Evolutionary conservation across 2,888 invertebrate genomes (phyloP).

Genomic region (Melinopterus prodromus): DNA sequence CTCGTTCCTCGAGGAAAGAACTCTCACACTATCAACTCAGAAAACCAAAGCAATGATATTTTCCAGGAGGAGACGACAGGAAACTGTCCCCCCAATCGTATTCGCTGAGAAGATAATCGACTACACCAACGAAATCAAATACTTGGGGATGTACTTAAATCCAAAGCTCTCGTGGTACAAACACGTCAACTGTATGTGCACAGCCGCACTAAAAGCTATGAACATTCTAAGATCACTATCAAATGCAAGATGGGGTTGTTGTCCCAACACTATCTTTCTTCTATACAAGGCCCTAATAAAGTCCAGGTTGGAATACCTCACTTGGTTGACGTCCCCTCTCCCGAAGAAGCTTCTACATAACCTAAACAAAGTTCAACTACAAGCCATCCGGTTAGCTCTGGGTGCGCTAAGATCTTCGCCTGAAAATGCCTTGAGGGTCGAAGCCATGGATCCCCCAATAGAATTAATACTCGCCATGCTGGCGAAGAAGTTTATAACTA

Average conservation of each 20-base stretch:
- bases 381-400: too few relatives aligned
- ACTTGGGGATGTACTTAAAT: not conserved
- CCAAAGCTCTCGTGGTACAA: not conserved
- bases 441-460: too few relatives aligned
- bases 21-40: not conserved
- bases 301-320: not conserved
- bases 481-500: too few relatives aligned
- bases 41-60: constrained; percentile 7
- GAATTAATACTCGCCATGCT: too few relatives aligned
- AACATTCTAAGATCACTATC: not conserved
- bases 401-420: too few relatives aligned
- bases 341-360: too few relatives aligned
- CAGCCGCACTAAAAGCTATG: not conserved
- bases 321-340: too few relatives aligned
- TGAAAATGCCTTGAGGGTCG: too few relatives aligned
- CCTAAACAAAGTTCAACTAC: too few relatives aligned
- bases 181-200: not conserved
- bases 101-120: not conserved
- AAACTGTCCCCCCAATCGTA: not conserved
- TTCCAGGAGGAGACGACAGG: not conserved
- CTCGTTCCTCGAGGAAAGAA: not conserved
- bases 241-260: constrained; percentile 5
- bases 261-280: not conserved
- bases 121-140: not conserved
- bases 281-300: not conserved